Conservation (phyloP, 1,140 invertebrate species). For the Delia radicum region DNA sequence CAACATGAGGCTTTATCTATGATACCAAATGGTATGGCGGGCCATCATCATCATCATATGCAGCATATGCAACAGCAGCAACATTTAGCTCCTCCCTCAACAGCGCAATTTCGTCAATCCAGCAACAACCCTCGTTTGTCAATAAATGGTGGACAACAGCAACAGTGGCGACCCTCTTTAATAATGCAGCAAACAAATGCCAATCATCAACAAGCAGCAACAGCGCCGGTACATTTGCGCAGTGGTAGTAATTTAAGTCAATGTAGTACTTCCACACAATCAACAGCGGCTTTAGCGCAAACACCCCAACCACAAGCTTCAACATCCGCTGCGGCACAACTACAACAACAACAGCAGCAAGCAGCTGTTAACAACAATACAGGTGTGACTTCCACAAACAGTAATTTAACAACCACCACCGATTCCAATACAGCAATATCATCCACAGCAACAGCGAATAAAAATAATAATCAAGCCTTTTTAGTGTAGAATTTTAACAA, state of each 20-base stretch:
- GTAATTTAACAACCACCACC: neutral
- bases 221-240: constrained; percentile 49
- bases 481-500: constrained; percentile 42
- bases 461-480: constrained; percentile 44
- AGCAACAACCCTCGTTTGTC: constrained; percentile 26
- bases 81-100: constrained; percentile 31
- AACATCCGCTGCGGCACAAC: constrained; percentile 45
- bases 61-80: constrained; percentile 46
- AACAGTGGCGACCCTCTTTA: constrained; percentile 30
- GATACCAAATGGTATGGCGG: constrained; percentile 45
- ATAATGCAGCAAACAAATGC: neutral
- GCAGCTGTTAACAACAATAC: constrained; percentile 10
- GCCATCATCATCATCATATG: constrained; percentile 35
- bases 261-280: constrained; percentile 51
- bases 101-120: constrained; percentile 5
- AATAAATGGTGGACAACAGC: constrained; percentile 16
- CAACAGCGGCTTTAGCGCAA: constrained; percentile 38
- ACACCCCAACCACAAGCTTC: constrained; percentile 39
- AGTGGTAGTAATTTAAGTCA: constrained; percentile 50
- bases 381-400: constrained; percentile 10
- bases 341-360: constrained; percentile 26
- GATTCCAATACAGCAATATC: constrained; percentile 22
- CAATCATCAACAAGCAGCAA: neutral
- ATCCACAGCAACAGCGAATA: constrained; percentile 35
- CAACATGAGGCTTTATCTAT: constrained; percentile 52